These are phyloP conservation scores for Eublepharis macularius DNA, from an alignment of 2,113 vertebrate species.

Conservation along the genomic window DNA sequence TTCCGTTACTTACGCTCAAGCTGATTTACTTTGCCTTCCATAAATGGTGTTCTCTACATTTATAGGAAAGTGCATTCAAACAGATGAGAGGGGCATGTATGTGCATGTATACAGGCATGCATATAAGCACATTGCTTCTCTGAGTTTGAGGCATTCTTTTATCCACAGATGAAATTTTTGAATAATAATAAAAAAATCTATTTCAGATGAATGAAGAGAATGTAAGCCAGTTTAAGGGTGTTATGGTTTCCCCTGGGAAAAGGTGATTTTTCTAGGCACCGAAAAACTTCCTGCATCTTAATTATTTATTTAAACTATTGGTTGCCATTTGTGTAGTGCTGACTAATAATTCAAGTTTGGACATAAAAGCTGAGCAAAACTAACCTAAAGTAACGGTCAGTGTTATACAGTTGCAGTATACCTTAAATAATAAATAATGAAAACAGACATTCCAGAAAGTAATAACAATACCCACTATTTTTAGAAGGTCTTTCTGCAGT, in stretches of 20 bases:
- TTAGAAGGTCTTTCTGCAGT: no score
- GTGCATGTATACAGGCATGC: not conserved
- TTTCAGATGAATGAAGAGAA: constrained; percentile 44
- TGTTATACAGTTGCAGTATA: not conserved
- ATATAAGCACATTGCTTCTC: constrained; percentile 37
- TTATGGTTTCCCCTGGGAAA: not conserved
- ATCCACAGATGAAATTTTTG: constrained; percentile 24
- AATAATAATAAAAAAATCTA: not conserved
- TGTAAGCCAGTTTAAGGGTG: constrained; percentile 21
- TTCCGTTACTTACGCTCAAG: constrained; percentile 61
- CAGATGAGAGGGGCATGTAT: constrained; percentile 21
- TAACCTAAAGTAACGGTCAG: accelerated
- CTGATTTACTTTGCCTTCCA: constrained; percentile 26
- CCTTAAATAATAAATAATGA: no score
- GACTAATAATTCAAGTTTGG: not conserved
- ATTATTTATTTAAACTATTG: constrained; percentile 10
- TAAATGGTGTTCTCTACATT: constrained; percentile 43
- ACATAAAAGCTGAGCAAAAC: not conserved
- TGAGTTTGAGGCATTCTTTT: constrained; percentile 26
- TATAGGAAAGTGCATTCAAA: constrained; percentile 25
- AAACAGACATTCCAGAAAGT: no score
- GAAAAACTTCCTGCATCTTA: not conserved
- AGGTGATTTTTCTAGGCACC: not conserved
- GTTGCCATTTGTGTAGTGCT: constrained; percentile 9
- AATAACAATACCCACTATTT: no score